Percentiles rank a stretch among this genome's conserved stretches.
These are phyloP conservation scores for Oryzias woworae DNA, from an alignment of 2,113 vertebrate genomes.

Conservation along the genomic window DNA sequence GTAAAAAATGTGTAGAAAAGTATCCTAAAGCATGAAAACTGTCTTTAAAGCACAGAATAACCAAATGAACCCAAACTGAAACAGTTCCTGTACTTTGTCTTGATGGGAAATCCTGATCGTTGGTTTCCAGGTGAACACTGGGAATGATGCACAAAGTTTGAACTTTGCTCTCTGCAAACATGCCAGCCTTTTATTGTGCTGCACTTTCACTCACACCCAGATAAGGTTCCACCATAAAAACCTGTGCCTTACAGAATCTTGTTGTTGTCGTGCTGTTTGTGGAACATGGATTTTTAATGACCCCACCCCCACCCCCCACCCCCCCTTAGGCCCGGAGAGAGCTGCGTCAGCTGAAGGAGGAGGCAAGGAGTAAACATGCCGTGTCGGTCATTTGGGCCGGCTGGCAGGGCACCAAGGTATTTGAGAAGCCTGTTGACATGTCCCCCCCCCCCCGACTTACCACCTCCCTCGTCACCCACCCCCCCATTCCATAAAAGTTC, in stretches of 20 bases:
- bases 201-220: background rate
- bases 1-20: too few relatives aligned
- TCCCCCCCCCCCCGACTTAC: conserved; percentile 62
- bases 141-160: background rate
- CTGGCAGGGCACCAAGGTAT: conserved; percentile 99
- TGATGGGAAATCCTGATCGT: background rate
- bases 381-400: conserved; percentile 98
- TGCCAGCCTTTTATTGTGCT: background rate
- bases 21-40: too few relatives aligned
- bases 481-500: background rate
- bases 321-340: conserved; percentile 92
- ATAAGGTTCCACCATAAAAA: background rate
- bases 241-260: background rate
- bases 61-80: too few relatives aligned
- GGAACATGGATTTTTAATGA: conserved; percentile 59
- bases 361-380: conserved; percentile 92
- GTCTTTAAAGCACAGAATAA: too few relatives aligned
- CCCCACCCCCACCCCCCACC: conserved; percentile 75
- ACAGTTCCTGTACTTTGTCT: too few relatives aligned
- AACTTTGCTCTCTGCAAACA: conserved; percentile 14
- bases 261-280: conserved; percentile 6
- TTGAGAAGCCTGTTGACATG: conserved; percentile 73
- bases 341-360: conserved; percentile 95
- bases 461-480: conserved; percentile 52
- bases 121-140: background rate